Evolutionary conservation across 2,888 invertebrate species (phyloP).

Genomic region (Synanthedon tipuliformis): DNA sequence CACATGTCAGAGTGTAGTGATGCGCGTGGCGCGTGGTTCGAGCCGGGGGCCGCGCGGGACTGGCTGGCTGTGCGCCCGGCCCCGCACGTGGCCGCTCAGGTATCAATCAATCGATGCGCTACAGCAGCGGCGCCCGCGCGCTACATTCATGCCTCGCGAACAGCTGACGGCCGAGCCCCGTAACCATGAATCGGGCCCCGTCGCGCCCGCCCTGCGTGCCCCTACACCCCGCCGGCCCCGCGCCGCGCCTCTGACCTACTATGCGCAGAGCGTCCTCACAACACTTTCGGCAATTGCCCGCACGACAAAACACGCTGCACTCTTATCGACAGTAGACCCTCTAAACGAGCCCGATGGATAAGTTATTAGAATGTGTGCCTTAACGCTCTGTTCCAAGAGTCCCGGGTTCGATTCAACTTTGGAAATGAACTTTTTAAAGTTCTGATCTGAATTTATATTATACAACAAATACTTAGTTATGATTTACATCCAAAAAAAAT

Average conservation of each 20-base stretch:
- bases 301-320: neutral
- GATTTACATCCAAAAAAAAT: too few relatives aligned
- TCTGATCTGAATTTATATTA: too few relatives aligned
- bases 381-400: too few relatives aligned
- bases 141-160: constrained; percentile 60
- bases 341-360: too few relatives aligned
- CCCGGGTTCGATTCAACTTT: too few relatives aligned
- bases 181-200: constrained; percentile 62
- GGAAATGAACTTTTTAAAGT: too few relatives aligned
- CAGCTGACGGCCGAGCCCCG: constrained; percentile 64
- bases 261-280: constrained; percentile 14
- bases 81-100: constrained; percentile 39
- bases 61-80: constrained; percentile 15
- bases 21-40: constrained; percentile 14
- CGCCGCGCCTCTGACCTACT: constrained; percentile 13
- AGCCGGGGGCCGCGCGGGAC: constrained; percentile 50
- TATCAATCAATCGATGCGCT: constrained; percentile 64
- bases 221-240: constrained; percentile 12
- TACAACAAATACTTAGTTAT: too few relatives aligned
- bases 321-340: too few relatives aligned
- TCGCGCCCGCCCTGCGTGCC: constrained; percentile 10
- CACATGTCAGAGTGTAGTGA: constrained; percentile 18
- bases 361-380: too few relatives aligned
- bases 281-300: constrained; percentile 1
- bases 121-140: constrained; percentile 42